phyloP scores from a whole-genome alignment of 2,888 invertebrate species.

The Drosophila borborema region DNA sequence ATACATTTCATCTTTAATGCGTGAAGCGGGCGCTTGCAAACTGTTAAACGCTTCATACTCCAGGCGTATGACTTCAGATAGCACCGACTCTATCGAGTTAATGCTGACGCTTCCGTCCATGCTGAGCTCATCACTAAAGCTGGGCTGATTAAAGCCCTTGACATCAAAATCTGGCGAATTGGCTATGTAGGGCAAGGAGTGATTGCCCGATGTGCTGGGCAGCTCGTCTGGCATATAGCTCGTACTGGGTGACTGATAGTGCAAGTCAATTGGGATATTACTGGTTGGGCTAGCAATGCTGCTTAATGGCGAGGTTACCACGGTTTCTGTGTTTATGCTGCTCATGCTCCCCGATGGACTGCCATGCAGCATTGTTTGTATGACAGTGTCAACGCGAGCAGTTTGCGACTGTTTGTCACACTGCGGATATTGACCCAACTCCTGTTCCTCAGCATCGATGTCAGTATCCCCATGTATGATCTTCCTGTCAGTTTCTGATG shows the following conservation, averaged over 20 bases:
- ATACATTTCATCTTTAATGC: conserved; percentile 76
- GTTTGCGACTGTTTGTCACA: conserved; percentile 40
- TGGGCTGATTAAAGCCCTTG: conserved; percentile 70
- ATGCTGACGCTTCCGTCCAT: conserved; percentile 67
- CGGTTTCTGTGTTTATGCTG: conserved; percentile 39
- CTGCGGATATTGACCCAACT: conserved; percentile 4
- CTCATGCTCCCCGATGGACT: conserved; percentile 53
- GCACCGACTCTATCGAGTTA: conserved; percentile 91
- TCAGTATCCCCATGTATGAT: conserved; percentile 3
- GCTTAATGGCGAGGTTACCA: conserved; percentile 50
- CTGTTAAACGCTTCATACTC: conserved; percentile 89
- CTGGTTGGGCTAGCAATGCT: conserved; percentile 51
- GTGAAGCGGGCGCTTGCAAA: conserved; percentile 62
- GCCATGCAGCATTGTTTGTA: conserved; percentile 72
- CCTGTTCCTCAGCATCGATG: conserved; percentile 16
- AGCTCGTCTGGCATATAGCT: conserved; percentile 53
- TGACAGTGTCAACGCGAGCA: conserved; percentile 64
- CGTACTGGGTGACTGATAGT: conserved; percentile 65
- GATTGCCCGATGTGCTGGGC: conserved; percentile 67
- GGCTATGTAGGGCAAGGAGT: conserved; percentile 52
- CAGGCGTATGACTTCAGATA: conserved; percentile 93
- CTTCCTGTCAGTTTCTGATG: conserved; percentile 37
- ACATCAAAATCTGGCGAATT: conserved; percentile 73
- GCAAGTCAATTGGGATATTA: conserved; percentile 58
- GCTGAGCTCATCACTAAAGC: conserved; percentile 61